phyloP scores from a whole-genome alignment of 2,797 vertebrate species.

The Kryptopterus vitreolus region DNA sequence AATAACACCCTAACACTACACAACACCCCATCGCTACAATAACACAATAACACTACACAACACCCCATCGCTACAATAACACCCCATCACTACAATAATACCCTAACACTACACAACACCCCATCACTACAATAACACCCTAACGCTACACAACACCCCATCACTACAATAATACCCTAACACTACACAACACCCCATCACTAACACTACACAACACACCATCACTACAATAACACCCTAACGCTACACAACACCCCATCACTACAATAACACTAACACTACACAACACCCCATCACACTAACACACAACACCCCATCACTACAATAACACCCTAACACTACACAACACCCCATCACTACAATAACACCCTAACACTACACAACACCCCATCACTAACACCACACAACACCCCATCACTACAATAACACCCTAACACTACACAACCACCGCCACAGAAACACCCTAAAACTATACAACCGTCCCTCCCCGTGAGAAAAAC shows the following conservation, averaged over 20 bases:
- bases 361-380: neutral
- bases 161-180: neutral
- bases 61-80: too few relatives aligned
- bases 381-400: neutral
- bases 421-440: neutral
- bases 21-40: neutral
- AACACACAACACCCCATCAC: neutral
- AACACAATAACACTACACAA: neutral
- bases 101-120: too few relatives aligned
- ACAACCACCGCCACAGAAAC: neutral
- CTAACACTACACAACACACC: neutral
- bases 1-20: too few relatives aligned
- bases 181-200: neutral
- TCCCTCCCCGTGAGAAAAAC: too few relatives aligned
- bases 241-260: neutral
- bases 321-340: neutral
- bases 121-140: neutral
- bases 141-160: neutral
- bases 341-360: neutral
- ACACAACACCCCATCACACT: neutral
- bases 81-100: too few relatives aligned
- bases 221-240: neutral
- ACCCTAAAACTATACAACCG: neutral
- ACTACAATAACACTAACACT: neutral
- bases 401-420: neutral